Conservation (phyloP, 2,113 vertebrate species). For the Engraulis encrasicolus region DNA sequence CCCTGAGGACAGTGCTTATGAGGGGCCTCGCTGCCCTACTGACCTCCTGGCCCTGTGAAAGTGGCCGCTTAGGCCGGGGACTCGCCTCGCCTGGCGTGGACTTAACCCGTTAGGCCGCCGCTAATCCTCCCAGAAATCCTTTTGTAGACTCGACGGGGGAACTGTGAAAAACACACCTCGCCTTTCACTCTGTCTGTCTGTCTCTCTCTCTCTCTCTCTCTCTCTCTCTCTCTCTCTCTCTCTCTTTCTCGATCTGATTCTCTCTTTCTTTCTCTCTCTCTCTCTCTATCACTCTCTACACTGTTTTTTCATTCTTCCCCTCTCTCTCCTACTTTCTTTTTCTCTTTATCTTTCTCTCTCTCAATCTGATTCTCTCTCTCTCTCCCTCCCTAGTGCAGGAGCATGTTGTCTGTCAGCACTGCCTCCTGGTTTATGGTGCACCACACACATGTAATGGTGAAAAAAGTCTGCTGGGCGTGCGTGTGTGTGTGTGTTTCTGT, state of each 20-base stretch:
- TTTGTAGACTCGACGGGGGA: conserved; percentile 36
- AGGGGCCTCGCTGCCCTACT: conserved; percentile 44
- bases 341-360: too few relatives aligned
- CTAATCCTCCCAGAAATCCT: conserved; percentile 53
- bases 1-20: conserved; percentile 53
- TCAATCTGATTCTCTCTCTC: too few relatives aligned
- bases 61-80: conserved; percentile 47
- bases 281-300: too few relatives aligned
- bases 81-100: conserved; percentile 26
- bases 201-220: too few relatives aligned
- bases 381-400: not conserved
- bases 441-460: not conserved
- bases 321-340: too few relatives aligned
- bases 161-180: conserved; percentile 19
- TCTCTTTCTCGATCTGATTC: too few relatives aligned
- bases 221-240: not conserved
- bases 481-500: too few relatives aligned
- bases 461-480: not conserved
- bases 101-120: conserved; percentile 48
- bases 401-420: not conserved
- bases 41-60: conserved; percentile 53
- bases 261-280: too few relatives aligned
- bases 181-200: not conserved
- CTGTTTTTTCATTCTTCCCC: too few relatives aligned
- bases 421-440: not conserved